Evolutionary conservation across 2,797 vertebrate genomes (phyloP).

Genomic region (Microctenopoma lineatum): DNA sequence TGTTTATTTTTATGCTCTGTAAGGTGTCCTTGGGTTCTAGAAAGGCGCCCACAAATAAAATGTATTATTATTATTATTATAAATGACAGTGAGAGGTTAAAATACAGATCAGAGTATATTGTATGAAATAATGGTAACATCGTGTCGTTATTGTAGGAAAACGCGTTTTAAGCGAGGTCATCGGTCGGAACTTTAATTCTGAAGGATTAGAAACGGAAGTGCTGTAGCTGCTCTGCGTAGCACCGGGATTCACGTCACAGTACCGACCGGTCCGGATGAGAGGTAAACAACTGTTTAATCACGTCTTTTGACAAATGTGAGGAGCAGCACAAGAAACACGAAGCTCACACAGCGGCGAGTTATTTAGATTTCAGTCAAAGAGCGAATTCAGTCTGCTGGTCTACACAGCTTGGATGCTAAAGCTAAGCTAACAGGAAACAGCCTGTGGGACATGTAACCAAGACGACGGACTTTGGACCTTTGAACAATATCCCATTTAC

Average conservation of each 20-base stretch:
- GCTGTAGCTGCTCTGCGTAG: too few species aligned
- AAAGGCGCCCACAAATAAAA: too few species aligned
- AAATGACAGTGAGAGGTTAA: too few species aligned
- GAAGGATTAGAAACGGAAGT: conserved; percentile 29
- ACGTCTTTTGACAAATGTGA: neutral
- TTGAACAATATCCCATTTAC: too few species aligned
- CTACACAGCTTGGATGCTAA: conserved; percentile 13
- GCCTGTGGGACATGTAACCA: neutral
- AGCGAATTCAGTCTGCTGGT: neutral
- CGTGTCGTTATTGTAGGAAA: too few species aligned
- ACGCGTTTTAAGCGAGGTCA: too few species aligned
- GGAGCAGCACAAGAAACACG: neutral
- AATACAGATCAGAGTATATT: too few species aligned
- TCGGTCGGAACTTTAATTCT: conserved; percentile 34
- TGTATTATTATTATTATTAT: too few species aligned
- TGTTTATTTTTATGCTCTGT: too few species aligned
- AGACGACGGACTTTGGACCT: neutral
- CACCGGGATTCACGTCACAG: neutral
- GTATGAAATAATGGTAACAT: too few species aligned
- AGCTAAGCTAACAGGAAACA: conserved; percentile 25
- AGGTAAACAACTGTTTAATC: conserved; percentile 24
- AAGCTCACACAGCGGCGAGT: neutral
- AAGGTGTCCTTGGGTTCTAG: too few species aligned
- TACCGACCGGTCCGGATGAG: neutral
- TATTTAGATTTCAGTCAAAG: neutral